Percentiles rank a stretch among this genome's conserved stretches.
Conservation (phyloP, 2,797 vertebrate genomes). For the Tinamus major region DNA sequence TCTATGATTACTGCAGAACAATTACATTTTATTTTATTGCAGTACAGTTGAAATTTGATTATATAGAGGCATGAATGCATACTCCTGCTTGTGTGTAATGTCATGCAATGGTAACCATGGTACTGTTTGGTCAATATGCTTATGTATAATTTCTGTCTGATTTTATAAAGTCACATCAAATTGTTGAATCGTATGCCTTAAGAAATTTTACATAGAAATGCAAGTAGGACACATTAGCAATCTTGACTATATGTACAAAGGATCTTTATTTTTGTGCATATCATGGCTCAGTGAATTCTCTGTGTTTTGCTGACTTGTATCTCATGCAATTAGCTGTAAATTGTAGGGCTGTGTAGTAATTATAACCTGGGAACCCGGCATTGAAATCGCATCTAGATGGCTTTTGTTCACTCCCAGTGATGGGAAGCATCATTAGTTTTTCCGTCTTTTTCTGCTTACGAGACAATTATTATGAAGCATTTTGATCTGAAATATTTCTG, state of each 20-base stretch:
- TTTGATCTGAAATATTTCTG: background rate
- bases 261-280: slow-evolving; percentile 51
- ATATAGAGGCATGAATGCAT: background rate
- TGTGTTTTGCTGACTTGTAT: slow-evolving; percentile 44
- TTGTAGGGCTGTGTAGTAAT: background rate
- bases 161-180: background rate
- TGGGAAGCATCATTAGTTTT: background rate
- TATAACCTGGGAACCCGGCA: background rate
- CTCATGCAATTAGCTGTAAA: slow-evolving; percentile 25
- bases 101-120: background rate
- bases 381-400: background rate
- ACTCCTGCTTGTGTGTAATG: background rate
- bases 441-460: background rate
- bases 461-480: background rate
- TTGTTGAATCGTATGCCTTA: slow-evolving; percentile 2
- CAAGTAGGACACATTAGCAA: slow-evolving; percentile 26
- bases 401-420: slow-evolving; percentile 7
- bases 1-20: background rate
- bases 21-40: slow-evolving; percentile 4
- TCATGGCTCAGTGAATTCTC: slow-evolving; percentile 19
- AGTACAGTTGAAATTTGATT: background rate
- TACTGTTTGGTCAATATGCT: background rate
- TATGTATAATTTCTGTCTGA: background rate
- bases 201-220: background rate
- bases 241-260: slow-evolving; percentile 16